phyloP scores from a whole-genome alignment of 2,113 vertebrate species.

The Zapus hudsonius region DNA sequence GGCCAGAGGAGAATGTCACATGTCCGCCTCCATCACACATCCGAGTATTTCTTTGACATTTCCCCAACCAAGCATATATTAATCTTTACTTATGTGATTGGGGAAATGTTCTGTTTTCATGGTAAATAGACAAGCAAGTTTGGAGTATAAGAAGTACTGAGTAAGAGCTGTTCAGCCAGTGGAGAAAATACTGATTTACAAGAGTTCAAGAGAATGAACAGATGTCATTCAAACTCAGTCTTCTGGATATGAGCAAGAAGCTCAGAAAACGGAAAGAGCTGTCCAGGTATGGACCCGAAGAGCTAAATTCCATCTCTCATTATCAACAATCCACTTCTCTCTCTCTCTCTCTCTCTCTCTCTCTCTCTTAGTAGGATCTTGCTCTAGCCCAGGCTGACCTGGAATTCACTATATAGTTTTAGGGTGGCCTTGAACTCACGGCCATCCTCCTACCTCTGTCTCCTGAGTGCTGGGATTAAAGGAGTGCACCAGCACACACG shows the following conservation, averaged over 20 bases:
- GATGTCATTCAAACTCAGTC: neutral
- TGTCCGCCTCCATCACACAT: too few species aligned
- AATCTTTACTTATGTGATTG: constrained; percentile 14
- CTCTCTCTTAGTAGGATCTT: too few species aligned
- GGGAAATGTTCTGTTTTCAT: neutral
- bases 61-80: neutral
- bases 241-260: neutral
- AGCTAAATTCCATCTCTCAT: neutral
- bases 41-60: neutral
- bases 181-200: neutral
- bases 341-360: too few species aligned
- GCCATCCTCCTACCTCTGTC: too few species aligned
- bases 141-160: neutral
- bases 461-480: too few species aligned
- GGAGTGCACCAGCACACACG: too few species aligned
- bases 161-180: neutral
- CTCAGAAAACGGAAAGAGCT: constrained; percentile 9
- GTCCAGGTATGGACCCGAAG: neutral
- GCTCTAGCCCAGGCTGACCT: too few species aligned
- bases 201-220: neutral
- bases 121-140: neutral
- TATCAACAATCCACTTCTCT: neutral
- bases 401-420: too few species aligned
- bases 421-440: too few species aligned
- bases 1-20: too few species aligned